These are phyloP conservation scores for Automeris io DNA, from an alignment of 2,888 invertebrate genomes.

Conservation along the genomic window DNA sequence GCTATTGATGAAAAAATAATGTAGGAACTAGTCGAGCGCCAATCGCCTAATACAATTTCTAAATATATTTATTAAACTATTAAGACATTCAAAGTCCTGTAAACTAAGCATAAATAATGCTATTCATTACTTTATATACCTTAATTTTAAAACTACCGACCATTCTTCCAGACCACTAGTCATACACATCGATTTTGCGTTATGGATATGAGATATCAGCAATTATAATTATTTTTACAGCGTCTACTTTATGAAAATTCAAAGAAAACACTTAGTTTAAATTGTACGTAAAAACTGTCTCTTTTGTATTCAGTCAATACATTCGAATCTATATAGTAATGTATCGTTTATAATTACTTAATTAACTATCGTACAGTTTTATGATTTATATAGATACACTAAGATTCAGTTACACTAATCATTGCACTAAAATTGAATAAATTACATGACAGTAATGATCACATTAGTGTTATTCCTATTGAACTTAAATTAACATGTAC, in stretches of 20 bases:
- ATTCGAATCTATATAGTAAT: slow-evolving; percentile 61
- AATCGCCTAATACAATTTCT: slow-evolving; percentile 58
- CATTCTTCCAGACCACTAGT: slow-evolving; percentile 57
- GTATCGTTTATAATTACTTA: slow-evolving; percentile 56
- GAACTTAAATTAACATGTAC: slow-evolving; percentile 43
- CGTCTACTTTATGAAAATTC: slow-evolving; percentile 42
- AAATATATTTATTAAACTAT: slow-evolving; percentile 61
- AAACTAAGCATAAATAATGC: slow-evolving; percentile 75
- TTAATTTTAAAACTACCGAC: slow-evolving; percentile 61
- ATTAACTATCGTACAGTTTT: slow-evolving; percentile 58
- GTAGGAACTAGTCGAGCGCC: slow-evolving; percentile 59
- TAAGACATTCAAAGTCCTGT: slow-evolving; percentile 65
- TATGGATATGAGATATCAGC: slow-evolving; percentile 58
- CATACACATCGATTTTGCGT: slow-evolving; percentile 57
- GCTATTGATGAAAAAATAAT: neutral
- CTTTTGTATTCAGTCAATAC: slow-evolving; percentile 63
- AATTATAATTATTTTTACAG: slow-evolving; percentile 57
- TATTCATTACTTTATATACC: slow-evolving; percentile 64
- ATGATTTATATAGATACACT: slow-evolving; percentile 50
- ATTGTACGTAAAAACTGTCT: slow-evolving; percentile 57
- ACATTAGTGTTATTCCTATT: slow-evolving; percentile 29
- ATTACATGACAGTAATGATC: slow-evolving; percentile 65
- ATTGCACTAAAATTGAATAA: slow-evolving; percentile 76
- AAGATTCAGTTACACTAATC: slow-evolving; percentile 67
- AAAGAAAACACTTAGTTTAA: slow-evolving; percentile 51